Evolutionary conservation across 2,888 invertebrate species (phyloP), one percentile per base, ranked within the genome.

Genomic region (Nezara viridula): DNA sequence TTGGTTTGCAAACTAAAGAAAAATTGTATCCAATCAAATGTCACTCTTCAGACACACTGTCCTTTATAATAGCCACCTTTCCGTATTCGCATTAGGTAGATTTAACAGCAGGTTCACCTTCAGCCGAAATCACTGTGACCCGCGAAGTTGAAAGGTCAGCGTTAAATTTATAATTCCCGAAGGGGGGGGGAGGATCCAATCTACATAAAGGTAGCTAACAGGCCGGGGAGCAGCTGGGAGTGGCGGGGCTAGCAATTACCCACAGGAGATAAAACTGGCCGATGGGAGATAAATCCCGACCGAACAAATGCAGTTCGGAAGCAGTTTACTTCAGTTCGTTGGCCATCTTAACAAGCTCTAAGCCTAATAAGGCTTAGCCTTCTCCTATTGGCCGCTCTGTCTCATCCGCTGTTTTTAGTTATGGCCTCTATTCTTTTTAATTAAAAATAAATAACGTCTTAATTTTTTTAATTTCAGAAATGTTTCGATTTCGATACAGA

Each of bases 221-320:
- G n/a, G 12, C 55, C 60, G n/a, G 60, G 66, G 66, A 73, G 66
- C 19, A 73, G 66, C 66, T 73, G 32, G 27, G 27, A 73, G 37
- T 73, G 32, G 66, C 19, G 14, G 37, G 27, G 19, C 2, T 6
- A 32, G 66, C 66, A 73, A 73, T 73, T 73, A 73, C 37, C 32
- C 19, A 19, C 14, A 7, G 37, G 5, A 73, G 66, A 73, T 73
- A 73, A 73, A 73, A 73, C 66, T 37, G 37, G 19, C 37, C 27
- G 32, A 73, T 73, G 66, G 66, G 37, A 73, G 66, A 73, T 73
- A 73, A 73, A 73, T 73, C 37, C 66, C 32, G 66, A 73, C 37
- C 19, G 32, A 19, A 73, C 66, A 73, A 73, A 73, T 73, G 66
- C 19, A n/a, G n/a, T n/a, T n/a, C n/a, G n/a, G n/a, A n/a, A 32